Conservation (phyloP, 2,888 invertebrate species). For the Corythucha ciliata region DNA sequence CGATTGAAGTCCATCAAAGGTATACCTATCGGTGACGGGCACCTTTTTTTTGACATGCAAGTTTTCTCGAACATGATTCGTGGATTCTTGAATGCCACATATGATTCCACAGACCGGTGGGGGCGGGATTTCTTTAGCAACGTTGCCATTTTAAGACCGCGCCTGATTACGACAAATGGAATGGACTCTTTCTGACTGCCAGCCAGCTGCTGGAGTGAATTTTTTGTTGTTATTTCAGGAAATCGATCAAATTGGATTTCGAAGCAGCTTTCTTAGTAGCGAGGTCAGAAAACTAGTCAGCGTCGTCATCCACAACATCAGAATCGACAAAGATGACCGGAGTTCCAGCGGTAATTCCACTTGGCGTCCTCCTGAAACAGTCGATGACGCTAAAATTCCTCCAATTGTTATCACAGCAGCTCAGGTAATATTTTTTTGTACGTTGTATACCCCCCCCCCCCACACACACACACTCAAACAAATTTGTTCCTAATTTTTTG, state of each 20-base stretch:
- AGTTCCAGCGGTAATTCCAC: constrained; percentile 25
- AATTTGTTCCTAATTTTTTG: neutral
- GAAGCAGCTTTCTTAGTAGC: constrained; percentile 79
- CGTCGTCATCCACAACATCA: constrained; percentile 68
- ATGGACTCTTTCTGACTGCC: no score
- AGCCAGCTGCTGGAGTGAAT: neutral
- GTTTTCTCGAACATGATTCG: no score
- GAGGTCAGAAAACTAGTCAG: constrained; percentile 77
- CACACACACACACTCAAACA: no score
- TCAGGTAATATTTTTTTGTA: constrained; percentile 48
- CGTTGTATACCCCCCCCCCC: no score
- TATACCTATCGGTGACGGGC: no score
- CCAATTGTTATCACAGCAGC: constrained; percentile 72
- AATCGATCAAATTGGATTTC: constrained; percentile 72
- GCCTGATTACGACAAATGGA: no score
- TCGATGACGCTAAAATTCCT: constrained; percentile 55
- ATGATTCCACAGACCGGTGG: no score
- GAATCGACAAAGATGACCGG: constrained; percentile 65
- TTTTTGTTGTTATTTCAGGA: constrained; percentile 48
- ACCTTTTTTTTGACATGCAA: no score
- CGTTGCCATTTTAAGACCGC: no score
- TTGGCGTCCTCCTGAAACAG: constrained; percentile 32
- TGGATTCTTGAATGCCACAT: no score
- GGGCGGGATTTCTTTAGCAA: no score
- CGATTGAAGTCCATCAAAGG: no score